These are phyloP conservation scores for Lepidostoma basale DNA, from an alignment of 1,140 invertebrate genomes.

Conservation along the genomic window DNA sequence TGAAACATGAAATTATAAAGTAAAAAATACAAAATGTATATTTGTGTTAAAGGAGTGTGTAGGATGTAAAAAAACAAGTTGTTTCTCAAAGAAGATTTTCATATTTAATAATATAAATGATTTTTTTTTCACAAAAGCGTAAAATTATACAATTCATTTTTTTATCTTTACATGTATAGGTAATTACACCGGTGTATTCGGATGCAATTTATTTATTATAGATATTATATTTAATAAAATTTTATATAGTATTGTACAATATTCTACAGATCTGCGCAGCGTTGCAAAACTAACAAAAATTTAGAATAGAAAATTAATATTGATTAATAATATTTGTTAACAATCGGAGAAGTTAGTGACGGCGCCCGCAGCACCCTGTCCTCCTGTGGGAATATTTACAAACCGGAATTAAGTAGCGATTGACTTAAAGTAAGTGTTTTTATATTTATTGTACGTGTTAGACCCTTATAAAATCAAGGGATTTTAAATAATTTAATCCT, in stretches of 20 bases:
- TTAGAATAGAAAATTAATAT: slow-evolving; percentile 19
- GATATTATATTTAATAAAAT: slow-evolving; percentile 40
- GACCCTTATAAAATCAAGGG: slow-evolving; percentile 7
- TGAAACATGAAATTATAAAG: no score
- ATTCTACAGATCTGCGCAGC: slow-evolving; percentile 37
- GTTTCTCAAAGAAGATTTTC: slow-evolving; percentile 41
- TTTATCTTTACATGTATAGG: slow-evolving; percentile 34
- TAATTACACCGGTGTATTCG: slow-evolving; percentile 37
- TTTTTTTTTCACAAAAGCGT: slow-evolving; percentile 46
- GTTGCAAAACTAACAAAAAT: slow-evolving; percentile 26
- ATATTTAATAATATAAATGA: slow-evolving; percentile 46
- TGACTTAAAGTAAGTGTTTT: slow-evolving; percentile 21
- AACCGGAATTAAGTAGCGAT: slow-evolving; percentile 14
- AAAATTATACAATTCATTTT: slow-evolving; percentile 46
- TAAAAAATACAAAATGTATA: no score
- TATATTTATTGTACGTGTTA: slow-evolving; percentile 23
- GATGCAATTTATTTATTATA: slow-evolving; percentile 36
- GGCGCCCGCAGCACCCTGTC: neutral
- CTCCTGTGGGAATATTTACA: neutral
- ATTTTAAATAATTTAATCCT: slow-evolving; percentile 15
- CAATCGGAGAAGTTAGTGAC: slow-evolving; percentile 8
- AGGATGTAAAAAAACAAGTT: slow-evolving; percentile 1
- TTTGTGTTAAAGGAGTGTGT: no score
- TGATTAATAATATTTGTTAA: slow-evolving; percentile 14
- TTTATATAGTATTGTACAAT: slow-evolving; percentile 44